These are phyloP conservation scores for Australoheros scitulus DNA, from an alignment of 2,113 vertebrate genomes.

Conservation along the genomic window DNA sequence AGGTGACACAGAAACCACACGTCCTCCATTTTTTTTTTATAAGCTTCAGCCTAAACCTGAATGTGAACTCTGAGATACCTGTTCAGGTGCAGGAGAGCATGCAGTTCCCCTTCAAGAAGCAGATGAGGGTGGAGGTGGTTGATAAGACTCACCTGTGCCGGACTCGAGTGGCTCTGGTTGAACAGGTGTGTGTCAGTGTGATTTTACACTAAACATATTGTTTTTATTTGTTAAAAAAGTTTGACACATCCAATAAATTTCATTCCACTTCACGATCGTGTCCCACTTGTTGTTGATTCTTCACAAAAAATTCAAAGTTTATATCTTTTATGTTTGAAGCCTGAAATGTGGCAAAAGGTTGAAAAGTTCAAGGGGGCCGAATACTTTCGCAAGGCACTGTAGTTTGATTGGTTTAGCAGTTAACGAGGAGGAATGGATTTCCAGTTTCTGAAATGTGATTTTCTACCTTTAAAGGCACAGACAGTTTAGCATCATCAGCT, in stretches of 20 bases:
- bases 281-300: too few relatives aligned
- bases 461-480: not conserved
- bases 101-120: slow-evolving; percentile 93
- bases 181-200: slow-evolving; percentile 71
- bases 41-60: not conserved
- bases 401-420: not conserved
- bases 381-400: too few relatives aligned
- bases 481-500: not conserved
- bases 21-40: rapidly evolving
- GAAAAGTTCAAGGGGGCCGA: too few relatives aligned
- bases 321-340: too few relatives aligned
- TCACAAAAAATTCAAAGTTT: too few relatives aligned
- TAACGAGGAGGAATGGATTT: not conserved
- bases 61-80: not conserved
- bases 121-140: slow-evolving; percentile 95
- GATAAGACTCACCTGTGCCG: slow-evolving; percentile 94
- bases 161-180: slow-evolving; percentile 91
- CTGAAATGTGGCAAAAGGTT: too few relatives aligned
- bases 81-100: slow-evolving; percentile 89
- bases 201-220: too few relatives aligned
- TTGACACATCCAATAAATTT: too few relatives aligned
- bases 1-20: slow-evolving; percentile 77
- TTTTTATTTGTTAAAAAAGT: too few relatives aligned
- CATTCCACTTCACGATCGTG: too few relatives aligned
- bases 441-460: too few relatives aligned